These are phyloP conservation scores for Callipepla californica DNA, from an alignment of 2,113 vertebrate genomes.

Conservation along the genomic window DNA sequence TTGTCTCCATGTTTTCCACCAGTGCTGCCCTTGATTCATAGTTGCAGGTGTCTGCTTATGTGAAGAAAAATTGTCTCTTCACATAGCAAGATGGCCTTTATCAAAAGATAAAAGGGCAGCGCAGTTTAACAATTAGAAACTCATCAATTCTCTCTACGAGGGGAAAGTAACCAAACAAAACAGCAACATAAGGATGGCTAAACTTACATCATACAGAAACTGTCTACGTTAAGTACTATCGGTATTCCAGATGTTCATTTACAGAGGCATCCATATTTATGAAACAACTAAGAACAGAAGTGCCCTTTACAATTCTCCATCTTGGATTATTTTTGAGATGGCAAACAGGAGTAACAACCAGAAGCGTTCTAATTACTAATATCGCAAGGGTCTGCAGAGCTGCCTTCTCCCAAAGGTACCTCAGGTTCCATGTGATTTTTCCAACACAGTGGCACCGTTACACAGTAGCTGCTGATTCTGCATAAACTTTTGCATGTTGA, in stretches of 20 bases:
- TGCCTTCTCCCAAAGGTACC: neutral
- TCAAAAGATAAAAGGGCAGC: neutral
- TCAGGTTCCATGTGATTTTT: neutral
- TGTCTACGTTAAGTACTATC: neutral
- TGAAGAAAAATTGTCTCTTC: neutral
- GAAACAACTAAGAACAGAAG: neutral
- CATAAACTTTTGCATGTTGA: slow-evolving; percentile 14
- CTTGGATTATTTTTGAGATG: neutral
- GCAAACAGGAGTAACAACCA: neutral
- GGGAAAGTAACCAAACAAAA: neutral
- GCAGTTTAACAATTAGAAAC: neutral
- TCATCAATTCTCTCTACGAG: neutral
- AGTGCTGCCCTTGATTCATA: neutral
- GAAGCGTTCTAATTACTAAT: neutral
- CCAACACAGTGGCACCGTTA: neutral
- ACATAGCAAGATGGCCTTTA: neutral
- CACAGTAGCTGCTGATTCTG: neutral
- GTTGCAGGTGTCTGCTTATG: neutral
- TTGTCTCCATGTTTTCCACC: neutral
- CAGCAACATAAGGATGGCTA: neutral
- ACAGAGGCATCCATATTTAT: neutral
- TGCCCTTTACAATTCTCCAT: neutral
- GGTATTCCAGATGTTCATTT: neutral
- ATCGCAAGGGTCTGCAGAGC: neutral
- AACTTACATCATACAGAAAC: neutral